These are phyloP conservation scores for Monochamus alternatus DNA, from an alignment of 2,888 invertebrate species.

Conservation along the genomic window DNA sequence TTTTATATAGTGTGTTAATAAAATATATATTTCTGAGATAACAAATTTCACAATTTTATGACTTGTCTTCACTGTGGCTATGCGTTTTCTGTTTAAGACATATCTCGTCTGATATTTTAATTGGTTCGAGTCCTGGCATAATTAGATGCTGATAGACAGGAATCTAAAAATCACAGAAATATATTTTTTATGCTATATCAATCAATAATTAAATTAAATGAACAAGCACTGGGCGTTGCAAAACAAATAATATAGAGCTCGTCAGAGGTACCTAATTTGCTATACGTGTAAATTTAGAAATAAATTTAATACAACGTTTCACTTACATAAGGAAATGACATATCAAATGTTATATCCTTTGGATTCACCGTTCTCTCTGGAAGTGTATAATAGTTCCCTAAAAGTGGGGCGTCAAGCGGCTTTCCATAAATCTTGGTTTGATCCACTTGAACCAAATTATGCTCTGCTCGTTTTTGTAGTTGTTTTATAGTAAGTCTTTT, in stretches of 20 bases:
- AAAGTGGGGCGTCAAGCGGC: constrained; percentile 73
- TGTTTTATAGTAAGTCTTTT: constrained; percentile 73
- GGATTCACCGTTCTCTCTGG: constrained; percentile 73
- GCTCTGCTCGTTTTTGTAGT: constrained; percentile 72
- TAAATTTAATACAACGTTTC: background rate
- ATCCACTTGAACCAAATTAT: constrained; percentile 63
- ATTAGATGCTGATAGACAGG: constrained; percentile 81
- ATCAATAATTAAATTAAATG: too few species aligned
- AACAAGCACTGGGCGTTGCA: too few species aligned
- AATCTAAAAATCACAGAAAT: constrained; percentile 71
- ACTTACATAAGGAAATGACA: constrained; percentile 74
- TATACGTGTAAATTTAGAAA: too few species aligned
- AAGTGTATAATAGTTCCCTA: constrained; percentile 75
- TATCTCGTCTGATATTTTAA: constrained; percentile 68
- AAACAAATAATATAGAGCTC: too few species aligned
- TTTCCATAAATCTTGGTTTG: constrained; percentile 74
- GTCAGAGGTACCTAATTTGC: too few species aligned
- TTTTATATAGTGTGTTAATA: too few species aligned
- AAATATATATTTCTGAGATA: too few species aligned
- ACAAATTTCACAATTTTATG: too few species aligned
- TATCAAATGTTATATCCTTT: constrained; percentile 75
- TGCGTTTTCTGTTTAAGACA: background rate
- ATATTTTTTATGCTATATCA: too few species aligned
- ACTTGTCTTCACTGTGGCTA: too few species aligned
- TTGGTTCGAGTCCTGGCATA: constrained; percentile 75